A percentile compares a stretch with the other conserved stretches of the same genome.
Conservation (phyloP, 2,888 invertebrate genomes). For the Cephus pulcher region DNA sequence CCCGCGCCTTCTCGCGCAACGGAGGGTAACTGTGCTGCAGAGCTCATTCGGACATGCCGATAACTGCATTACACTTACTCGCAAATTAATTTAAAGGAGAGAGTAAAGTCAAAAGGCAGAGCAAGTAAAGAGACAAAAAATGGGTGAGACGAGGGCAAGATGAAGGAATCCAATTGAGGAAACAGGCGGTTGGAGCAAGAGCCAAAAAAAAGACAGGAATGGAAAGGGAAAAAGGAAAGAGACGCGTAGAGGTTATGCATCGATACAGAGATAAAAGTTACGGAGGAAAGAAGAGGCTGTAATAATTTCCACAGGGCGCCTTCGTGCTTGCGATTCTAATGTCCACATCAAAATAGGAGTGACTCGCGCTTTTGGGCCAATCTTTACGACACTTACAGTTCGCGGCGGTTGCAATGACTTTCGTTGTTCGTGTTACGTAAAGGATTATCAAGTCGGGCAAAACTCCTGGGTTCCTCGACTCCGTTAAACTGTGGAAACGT, state of each 20-base stretch:
- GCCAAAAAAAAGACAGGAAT: background rate
- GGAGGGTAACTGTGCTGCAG: no score
- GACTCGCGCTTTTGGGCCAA: background rate
- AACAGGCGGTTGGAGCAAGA: background rate
- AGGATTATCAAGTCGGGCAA: conserved; percentile 26
- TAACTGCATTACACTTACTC: background rate
- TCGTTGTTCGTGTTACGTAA: conserved; percentile 37
- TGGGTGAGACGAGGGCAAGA: background rate
- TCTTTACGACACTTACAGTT: background rate
- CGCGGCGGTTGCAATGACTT: conserved; percentile 13
- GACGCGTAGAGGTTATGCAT: no score
- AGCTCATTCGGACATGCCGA: no score
- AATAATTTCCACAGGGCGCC: no score
- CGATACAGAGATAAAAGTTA: no score
- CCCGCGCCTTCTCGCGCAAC: no score
- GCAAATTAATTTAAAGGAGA: conserved; percentile 6
- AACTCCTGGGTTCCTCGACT: conserved; percentile 21
- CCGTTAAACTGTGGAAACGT: conserved; percentile 33
- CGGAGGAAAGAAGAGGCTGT: no score
- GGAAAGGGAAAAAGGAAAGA: no score
- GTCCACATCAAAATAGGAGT: no score
- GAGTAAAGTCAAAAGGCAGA: conserved; percentile 12
- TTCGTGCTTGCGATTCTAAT: no score
- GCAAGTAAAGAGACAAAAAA: background rate
- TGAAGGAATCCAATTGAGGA: background rate